A percentile compares a stretch with the other conserved stretches of the same genome.
Conservation (phyloP, 1,140 invertebrate species). For the Diorhabda sublineata region DNA sequence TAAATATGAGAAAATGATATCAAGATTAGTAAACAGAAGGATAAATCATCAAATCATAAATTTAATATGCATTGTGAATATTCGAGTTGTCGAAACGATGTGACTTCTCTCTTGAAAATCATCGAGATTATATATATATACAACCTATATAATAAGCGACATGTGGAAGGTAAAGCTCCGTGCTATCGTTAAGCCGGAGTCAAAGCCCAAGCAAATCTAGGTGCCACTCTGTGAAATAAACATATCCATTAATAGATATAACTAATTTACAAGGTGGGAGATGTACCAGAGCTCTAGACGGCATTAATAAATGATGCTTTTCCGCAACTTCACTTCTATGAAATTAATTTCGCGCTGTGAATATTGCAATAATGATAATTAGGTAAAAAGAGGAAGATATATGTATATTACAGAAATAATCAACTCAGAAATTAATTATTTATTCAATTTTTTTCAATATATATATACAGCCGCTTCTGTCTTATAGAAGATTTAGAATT, state of each 20-base stretch:
- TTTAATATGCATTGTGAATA: too few relatives aligned
- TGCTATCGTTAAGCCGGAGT: neutral
- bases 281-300: constrained; percentile 2
- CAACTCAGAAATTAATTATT: too few relatives aligned
- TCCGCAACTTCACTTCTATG: constrained; percentile 9
- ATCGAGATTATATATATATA: too few relatives aligned
- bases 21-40: too few relatives aligned
- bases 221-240: constrained; percentile 10
- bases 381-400: neutral
- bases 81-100: too few relatives aligned
- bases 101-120: too few relatives aligned
- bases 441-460: too few relatives aligned
- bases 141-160: constrained; percentile 1
- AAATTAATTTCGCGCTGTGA: constrained; percentile 10
- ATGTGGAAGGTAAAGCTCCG: neutral
- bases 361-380: constrained; percentile 17
- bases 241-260: constrained; percentile 15
- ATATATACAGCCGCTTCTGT: too few relatives aligned
- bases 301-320: constrained; percentile 13
- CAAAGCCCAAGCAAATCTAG: constrained; percentile 7
- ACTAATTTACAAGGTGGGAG: constrained; percentile 15
- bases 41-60: too few relatives aligned
- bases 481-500: too few relatives aligned
- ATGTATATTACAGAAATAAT: too few relatives aligned
- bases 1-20: too few relatives aligned